Evolutionary conservation across 2,113 vertebrate genomes (phyloP), one percentile per base, ranked within the genome.

Genomic region (Platichthys stellatus): DNA sequence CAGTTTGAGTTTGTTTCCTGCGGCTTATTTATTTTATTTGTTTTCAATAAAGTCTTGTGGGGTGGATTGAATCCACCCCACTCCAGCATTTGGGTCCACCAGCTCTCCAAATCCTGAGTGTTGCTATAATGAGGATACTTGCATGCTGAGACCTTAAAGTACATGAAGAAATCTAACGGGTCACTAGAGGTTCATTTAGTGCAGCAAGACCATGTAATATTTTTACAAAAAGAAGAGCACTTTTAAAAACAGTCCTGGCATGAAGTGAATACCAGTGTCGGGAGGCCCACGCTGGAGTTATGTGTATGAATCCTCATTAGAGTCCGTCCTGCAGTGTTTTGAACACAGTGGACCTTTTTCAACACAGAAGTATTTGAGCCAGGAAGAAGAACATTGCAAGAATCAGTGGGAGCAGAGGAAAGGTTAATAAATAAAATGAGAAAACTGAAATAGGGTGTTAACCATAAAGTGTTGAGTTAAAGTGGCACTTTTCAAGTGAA

Each of bases 311-410:
- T 26, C 67, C 75, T 82, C 17, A 28, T 80, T 76, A 62, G 63
- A 72, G 24, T 76, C 53, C 17, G 4, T 60, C 68, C 76, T 70
- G 63, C 63, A 63, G 72, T 66, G 71, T 69, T 83, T 69, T 64
- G 2, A 74, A 65, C 35, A 56, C 2, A 35, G 24, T 45, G 51
- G 51, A 62, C 57, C 38, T 58, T 79, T 62, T 79, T 59, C 28
- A 72, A 56, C 57, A 24, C 20, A 24, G 28, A 45, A 57, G 28
- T 2, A 0, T 69, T 81, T 74, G 62, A 66, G 23, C 49, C 57
- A 43, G 38, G 49, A 9, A 61, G 63, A 63, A 23, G 43, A 57
- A 70, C 73, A 65, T 20, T n/a, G 18, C 5, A 38, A 49, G 15
- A 85, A 51, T 26, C 49, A 38, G 24, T 15, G 45, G 67, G 15